Evolutionary conservation across 2,797 vertebrate genomes (phyloP).

Genomic region (Rhinophrynus dorsalis): DNA sequence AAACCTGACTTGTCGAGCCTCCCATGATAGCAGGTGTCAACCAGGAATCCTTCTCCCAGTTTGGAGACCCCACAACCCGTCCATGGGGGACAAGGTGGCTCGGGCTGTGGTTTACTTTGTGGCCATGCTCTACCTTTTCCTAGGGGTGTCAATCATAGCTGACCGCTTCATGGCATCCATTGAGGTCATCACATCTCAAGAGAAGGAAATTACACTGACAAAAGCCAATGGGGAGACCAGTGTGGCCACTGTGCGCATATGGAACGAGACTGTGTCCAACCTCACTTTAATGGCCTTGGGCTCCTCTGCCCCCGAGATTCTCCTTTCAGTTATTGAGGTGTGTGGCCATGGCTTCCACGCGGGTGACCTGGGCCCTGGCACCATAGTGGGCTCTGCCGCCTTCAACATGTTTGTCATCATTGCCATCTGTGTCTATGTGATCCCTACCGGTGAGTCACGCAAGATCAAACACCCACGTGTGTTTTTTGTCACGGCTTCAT

Average conservation of each 20-base stretch:
- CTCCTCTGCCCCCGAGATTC: conserved; percentile 91
- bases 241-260: conserved; percentile 79
- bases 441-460: conserved; percentile 83
- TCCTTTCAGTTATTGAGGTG: conserved; percentile 93
- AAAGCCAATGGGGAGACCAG: conserved; percentile 87
- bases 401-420: conserved; percentile 98
- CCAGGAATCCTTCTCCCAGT: conserved; percentile 85
- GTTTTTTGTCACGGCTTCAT: conserved; percentile 89
- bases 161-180: conserved; percentile 98
- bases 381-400: conserved; percentile 93
- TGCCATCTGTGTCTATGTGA: conserved; percentile 84
- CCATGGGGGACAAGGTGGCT: conserved; percentile 79
- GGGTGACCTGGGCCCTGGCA: conserved; percentile 85
- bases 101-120: conserved; percentile 87
- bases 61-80: conserved; percentile 82
- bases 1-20: conserved; percentile 20
- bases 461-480: conserved; percentile 91
- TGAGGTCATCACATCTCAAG: conserved; percentile 94
- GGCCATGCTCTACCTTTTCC: conserved; percentile 90
- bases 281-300: conserved; percentile 93
- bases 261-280: conserved; percentile 97
- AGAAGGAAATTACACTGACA: conserved; percentile 91
- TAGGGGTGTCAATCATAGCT: conserved; percentile 93
- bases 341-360: conserved; percentile 90
- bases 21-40: conserved; percentile 65